Evolutionary conservation across 2,888 invertebrate species (phyloP).

Genomic region (Ennomos erosarius): DNA sequence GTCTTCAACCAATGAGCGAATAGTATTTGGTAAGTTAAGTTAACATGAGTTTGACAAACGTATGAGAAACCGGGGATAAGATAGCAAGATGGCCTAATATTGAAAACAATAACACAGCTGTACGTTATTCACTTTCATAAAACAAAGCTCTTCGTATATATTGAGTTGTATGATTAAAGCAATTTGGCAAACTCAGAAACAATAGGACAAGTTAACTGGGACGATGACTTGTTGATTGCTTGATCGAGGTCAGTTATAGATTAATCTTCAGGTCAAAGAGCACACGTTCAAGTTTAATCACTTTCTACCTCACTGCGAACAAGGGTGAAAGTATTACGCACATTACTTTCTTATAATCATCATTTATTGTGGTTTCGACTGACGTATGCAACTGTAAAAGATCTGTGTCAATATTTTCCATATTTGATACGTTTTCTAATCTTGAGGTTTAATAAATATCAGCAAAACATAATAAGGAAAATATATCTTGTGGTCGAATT

Average conservation of each 20-base stretch:
- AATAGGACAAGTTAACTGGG: slow-evolving; percentile 8
- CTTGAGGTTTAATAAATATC: background rate
- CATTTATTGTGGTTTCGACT: too few relatives aligned
- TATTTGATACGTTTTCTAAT: background rate
- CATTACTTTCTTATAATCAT: slow-evolving; percentile 5
- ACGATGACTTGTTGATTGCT: background rate
- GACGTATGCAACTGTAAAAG: too few relatives aligned
- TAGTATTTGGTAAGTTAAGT: too few relatives aligned
- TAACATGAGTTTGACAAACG: too few relatives aligned
- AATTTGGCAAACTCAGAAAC: background rate
- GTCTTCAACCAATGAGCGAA: too few relatives aligned
- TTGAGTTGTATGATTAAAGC: too few relatives aligned
- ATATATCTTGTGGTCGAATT: slow-evolving; percentile 1
- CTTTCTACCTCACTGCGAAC: slow-evolving; percentile 22
- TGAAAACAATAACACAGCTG: too few relatives aligned
- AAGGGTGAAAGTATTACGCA: slow-evolving; percentile 16
- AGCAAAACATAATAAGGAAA: background rate
- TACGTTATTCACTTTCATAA: too few relatives aligned
- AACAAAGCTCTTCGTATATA: too few relatives aligned
- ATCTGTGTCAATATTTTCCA: too few relatives aligned
- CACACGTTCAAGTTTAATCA: slow-evolving; percentile 10
- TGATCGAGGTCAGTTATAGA: slow-evolving; percentile 4
- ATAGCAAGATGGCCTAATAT: too few relatives aligned
- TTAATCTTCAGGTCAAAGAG: slow-evolving; percentile 16
- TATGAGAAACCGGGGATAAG: too few relatives aligned